These are phyloP conservation scores for Myopa tessellatipennis DNA, from an alignment of 2,888 invertebrate species.

Conservation along the genomic window DNA sequence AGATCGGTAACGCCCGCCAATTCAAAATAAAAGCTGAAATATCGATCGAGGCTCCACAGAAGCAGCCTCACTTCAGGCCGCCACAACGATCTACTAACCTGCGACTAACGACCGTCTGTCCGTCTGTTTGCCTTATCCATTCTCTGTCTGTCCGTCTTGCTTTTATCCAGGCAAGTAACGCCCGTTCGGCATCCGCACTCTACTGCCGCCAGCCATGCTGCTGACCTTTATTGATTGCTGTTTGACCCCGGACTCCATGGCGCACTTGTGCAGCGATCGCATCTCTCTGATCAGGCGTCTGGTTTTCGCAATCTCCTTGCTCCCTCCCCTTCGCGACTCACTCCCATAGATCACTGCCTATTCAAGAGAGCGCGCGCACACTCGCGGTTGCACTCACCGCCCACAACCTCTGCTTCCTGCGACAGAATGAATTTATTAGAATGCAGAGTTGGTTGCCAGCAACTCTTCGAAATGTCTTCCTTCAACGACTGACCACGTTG, in stretches of 20 bases:
- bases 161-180: background rate
- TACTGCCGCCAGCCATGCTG: constrained; percentile 43
- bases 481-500: too few relatives aligned
- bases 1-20: constrained; percentile 21
- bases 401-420: background rate
- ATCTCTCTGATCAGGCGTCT: background rate
- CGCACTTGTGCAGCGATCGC: constrained; percentile 22
- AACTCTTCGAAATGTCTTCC: too few relatives aligned
- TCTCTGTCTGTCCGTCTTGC: constrained; percentile 3
- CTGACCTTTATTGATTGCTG: constrained; percentile 66
- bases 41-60: constrained; percentile 25
- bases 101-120: constrained; percentile 14
- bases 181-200: constrained; percentile 9
- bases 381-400: constrained; percentile 21
- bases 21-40: constrained; percentile 3
- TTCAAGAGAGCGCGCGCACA: background rate
- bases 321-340: background rate
- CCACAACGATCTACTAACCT: constrained; percentile 27
- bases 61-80: constrained; percentile 12
- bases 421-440: constrained; percentile 24
- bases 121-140: background rate
- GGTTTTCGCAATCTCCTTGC: background rate
- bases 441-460: background rate
- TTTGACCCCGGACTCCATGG: constrained; percentile 56
- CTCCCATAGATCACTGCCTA: background rate